Evolutionary conservation across 2,888 invertebrate species (phyloP).

Genomic region (Lasioglossum figueresi): DNA sequence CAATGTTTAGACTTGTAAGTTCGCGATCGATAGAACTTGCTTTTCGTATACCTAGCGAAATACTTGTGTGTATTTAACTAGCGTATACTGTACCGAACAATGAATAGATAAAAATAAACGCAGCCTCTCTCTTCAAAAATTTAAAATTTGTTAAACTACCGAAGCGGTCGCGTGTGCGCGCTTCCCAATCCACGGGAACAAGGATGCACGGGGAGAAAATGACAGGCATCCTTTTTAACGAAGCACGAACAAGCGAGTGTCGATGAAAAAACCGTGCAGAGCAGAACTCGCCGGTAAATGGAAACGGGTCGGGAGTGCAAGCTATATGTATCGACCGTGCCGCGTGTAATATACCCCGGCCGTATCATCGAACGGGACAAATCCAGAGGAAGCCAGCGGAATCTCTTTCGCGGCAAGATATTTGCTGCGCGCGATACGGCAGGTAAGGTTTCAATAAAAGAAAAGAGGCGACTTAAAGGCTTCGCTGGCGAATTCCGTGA

Average conservation of each 20-base stretch:
- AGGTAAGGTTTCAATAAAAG: slow-evolving; percentile 54
- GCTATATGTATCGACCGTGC: slow-evolving; percentile 6
- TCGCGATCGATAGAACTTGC: not conserved
- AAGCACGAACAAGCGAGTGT: not conserved
- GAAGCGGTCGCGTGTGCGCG: not conserved
- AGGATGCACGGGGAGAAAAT: not conserved
- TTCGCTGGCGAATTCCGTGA: slow-evolving; percentile 26
- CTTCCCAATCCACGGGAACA: not conserved
- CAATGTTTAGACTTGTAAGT: too few species aligned
- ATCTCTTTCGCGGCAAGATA: slow-evolving; percentile 31
- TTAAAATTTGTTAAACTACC: not conserved
- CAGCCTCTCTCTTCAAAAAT: not conserved
- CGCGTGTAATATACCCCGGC: slow-evolving; percentile 34
- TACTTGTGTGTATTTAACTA: not conserved
- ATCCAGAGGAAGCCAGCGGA: slow-evolving; percentile 35
- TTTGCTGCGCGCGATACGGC: slow-evolving; percentile 33
- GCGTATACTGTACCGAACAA: not conserved
- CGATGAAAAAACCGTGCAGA: not conserved
- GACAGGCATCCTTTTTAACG: not conserved
- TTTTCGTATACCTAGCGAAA: not conserved
- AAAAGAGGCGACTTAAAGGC: slow-evolving; percentile 36
- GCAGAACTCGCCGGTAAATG: not conserved
- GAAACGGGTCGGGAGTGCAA: not conserved
- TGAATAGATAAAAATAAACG: not conserved
- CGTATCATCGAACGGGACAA: slow-evolving; percentile 38